phyloP scores from a whole-genome alignment of 2,888 invertebrate species.

The Drosophila lutescens region DNA sequence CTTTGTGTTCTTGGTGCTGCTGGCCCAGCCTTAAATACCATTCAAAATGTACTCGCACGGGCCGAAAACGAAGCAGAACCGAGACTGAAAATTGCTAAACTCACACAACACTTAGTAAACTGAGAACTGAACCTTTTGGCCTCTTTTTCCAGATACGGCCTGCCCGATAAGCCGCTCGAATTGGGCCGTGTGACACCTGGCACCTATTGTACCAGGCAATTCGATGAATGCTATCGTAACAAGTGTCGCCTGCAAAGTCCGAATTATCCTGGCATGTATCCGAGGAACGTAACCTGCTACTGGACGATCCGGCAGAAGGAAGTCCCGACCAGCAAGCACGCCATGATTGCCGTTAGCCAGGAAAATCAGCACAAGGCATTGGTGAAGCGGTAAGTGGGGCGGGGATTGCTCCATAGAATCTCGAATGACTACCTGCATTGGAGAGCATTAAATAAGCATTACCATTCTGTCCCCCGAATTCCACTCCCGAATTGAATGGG shows the following conservation, averaged over 20 bases:
- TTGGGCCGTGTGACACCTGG: conserved; percentile 93
- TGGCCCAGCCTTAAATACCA: conserved; percentile 39
- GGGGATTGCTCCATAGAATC: not conserved
- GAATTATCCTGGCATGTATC: conserved; percentile 93
- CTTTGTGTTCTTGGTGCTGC: conserved; percentile 22
- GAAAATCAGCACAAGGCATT: conserved; percentile 87
- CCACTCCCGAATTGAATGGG: conserved; percentile 10
- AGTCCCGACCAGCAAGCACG: conserved; percentile 94
- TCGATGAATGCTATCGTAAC: conserved; percentile 93
- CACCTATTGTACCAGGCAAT: conserved; percentile 92
- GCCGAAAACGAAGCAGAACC: conserved; percentile 13
- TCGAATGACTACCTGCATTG: conserved; percentile 44
- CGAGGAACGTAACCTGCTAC: conserved; percentile 94
- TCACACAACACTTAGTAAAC: conserved; percentile 26
- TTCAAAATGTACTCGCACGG: conserved; percentile 31
- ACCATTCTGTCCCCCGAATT: conserved; percentile 47
- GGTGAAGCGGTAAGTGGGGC: conserved; percentile 80
- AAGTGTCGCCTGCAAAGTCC: conserved; percentile 94
- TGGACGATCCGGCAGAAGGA: conserved; percentile 94
- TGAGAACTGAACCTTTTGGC: conserved; percentile 20
- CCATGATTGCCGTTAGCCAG: conserved; percentile 94
- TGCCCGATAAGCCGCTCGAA: conserved; percentile 90
- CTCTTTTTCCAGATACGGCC: conserved; percentile 87
- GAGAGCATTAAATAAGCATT: conserved; percentile 77
- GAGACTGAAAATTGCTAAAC: conserved; percentile 22